Conservation (phyloP, 2,113 vertebrate genomes). For the Phalacrocorax aristotelis region DNA sequence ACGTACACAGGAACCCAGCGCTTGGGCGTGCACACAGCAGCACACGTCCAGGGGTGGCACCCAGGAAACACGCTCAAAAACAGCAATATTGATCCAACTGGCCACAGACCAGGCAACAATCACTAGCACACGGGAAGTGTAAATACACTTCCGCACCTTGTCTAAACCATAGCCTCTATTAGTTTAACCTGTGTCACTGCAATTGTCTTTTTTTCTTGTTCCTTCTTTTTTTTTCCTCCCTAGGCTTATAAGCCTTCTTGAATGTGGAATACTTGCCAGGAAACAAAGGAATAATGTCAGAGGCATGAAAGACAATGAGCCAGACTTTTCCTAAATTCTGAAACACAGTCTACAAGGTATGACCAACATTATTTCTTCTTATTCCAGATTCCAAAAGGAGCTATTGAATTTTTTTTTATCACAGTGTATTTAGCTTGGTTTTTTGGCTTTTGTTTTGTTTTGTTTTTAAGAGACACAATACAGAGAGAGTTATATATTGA, state of each 20-base stretch:
- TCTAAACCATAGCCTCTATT: neutral
- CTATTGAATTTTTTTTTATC: neutral
- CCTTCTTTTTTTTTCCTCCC: neutral
- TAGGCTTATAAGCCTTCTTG: neutral
- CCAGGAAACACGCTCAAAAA: neutral
- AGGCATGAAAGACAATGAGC: constrained; percentile 5
- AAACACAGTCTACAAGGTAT: neutral
- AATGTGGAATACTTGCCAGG: constrained; percentile 26
- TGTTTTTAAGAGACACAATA: neutral
- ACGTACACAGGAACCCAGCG: neutral
- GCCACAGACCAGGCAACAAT: neutral
- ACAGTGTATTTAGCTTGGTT: neutral
- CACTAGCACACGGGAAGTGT: neutral
- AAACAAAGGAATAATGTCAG: constrained; percentile 14
- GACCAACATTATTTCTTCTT: neutral
- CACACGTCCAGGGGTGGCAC: neutral
- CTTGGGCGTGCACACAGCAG: neutral
- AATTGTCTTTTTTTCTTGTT: neutral
- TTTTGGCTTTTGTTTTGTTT: neutral
- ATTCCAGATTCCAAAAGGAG: neutral
- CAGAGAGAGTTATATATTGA: neutral
- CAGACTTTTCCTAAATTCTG: neutral
- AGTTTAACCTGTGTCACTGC: constrained; percentile 15
- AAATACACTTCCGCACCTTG: neutral
- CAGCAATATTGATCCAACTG: neutral